Percentiles rank a stretch among this genome's conserved stretches.
Conservation (phyloP, 2,888 invertebrate genomes). For the Drosophila demipolita region DNA sequence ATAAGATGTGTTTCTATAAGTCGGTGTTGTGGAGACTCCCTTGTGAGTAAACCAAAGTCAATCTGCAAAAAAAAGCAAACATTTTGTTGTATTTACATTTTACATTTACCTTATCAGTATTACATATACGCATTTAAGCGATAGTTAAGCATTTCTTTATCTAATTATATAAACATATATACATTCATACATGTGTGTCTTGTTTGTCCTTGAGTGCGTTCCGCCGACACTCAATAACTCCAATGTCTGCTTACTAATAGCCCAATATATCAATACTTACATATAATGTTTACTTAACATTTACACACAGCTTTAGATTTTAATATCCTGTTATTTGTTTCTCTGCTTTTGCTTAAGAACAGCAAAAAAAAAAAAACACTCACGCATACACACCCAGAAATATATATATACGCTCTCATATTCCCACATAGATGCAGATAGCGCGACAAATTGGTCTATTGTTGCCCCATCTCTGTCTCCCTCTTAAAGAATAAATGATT, state of each 20-base stretch:
- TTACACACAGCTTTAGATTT: conserved; percentile 11
- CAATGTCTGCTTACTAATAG: conserved; percentile 10
- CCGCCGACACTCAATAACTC: conserved; percentile 9
- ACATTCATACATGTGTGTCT: conserved; percentile 41
- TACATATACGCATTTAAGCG: conserved; percentile 20
- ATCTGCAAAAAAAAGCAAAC: conserved; percentile 46
- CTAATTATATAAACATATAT: conserved; percentile 27
- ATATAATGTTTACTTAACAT: conserved; percentile 18
- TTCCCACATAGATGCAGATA: not conserved
- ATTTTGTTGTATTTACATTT: conserved; percentile 11
- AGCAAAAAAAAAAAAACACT: not conserved
- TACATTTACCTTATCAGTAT: conserved; percentile 41
- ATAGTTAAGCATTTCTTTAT: conserved; percentile 31
- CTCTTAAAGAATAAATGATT: conserved; percentile 6
- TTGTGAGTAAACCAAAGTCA: conserved; percentile 83
- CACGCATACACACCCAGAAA: conserved; percentile 4
- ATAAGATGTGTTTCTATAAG: conserved; percentile 79
- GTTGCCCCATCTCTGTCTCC: not conserved
- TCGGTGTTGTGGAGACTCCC: conserved; percentile 84
- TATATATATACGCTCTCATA: not conserved
- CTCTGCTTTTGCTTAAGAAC: conserved; percentile 24
- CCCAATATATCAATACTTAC: not conserved
- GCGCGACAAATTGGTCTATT: conserved; percentile 8
- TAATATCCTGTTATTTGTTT: conserved; percentile 28
- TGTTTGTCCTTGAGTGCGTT: conserved; percentile 30